A percentile compares a stretch with the other conserved stretches of the same genome.
Conservation (phyloP, 2,113 vertebrate genomes). For the Pedionomus torquatus region DNA sequence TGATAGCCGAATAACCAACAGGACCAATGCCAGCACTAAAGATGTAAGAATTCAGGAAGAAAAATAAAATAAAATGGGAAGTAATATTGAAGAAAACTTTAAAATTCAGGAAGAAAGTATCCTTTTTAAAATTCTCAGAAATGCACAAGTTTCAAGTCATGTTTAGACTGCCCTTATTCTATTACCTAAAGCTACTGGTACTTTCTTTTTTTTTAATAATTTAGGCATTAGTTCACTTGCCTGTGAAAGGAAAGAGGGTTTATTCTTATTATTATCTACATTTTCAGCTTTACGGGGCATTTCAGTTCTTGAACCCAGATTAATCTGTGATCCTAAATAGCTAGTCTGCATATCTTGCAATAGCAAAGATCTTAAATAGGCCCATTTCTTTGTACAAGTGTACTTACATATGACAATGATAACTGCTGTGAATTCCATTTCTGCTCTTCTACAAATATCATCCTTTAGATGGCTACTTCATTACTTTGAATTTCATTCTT, state of each 20-base stretch:
- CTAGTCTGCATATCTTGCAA: not conserved
- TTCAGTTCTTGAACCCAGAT: not conserved
- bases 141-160: not conserved
- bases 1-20: not conserved
- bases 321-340: not conserved
- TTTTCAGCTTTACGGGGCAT: not conserved
- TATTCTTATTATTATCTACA: not conserved
- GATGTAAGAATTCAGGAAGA: not conserved
- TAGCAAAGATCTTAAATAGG: not conserved
- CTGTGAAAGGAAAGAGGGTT: not conserved
- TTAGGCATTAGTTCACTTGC: not conserved
- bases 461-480: not conserved
- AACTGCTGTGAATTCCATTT: not conserved
- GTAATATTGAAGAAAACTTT: not conserved
- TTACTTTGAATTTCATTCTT: not conserved
- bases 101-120: not conserved
- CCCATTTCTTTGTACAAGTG: not conserved
- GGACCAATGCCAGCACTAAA: not conserved
- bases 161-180: not conserved
- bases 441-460: not conserved
- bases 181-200: not conserved
- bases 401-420: not conserved
- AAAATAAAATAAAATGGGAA: not conserved
- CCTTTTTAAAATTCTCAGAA: not conserved
- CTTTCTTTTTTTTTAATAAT: not conserved